Evolutionary conservation across 1,140 invertebrate species (phyloP).

Genomic region (Belonocnema kinseyi): DNA sequence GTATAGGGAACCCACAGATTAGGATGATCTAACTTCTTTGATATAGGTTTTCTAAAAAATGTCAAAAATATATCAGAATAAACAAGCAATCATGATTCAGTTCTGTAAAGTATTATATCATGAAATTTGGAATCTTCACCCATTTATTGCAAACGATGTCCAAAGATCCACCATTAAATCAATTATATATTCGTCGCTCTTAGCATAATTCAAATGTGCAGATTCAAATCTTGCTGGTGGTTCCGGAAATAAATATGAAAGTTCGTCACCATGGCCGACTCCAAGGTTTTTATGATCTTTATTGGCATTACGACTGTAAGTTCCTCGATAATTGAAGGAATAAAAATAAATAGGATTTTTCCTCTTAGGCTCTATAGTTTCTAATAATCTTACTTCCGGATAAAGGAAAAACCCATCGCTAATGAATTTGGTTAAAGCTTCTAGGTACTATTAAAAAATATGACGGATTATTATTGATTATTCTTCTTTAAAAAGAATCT

Average conservation of each 20-base stretch:
- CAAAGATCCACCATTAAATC: background rate
- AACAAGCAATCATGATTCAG: background rate
- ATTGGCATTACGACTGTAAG: background rate
- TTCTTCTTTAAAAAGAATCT: background rate
- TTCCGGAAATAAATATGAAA: background rate
- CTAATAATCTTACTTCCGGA: background rate
- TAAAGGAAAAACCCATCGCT: background rate
- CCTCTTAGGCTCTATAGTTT: background rate
- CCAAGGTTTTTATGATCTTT: background rate
- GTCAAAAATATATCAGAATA: background rate
- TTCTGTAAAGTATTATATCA: background rate
- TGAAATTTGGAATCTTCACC: background rate
- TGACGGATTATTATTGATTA: background rate
- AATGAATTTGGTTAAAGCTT: background rate
- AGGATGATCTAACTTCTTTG: background rate
- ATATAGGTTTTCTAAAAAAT: background rate
- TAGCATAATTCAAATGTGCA: background rate
- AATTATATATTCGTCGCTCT: background rate
- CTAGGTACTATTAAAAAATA: background rate
- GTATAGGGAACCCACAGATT: background rate
- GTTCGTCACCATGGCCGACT: background rate
- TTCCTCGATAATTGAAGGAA: background rate
- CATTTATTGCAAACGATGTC: slow-evolving; percentile 13
- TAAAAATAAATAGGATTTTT: background rate
- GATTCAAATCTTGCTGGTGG: background rate